Evolutionary conservation across 2,797 vertebrate species (phyloP), one percentile per base, ranked within the genome.

Genomic region (Otolemur crassicaudatus): DNA sequence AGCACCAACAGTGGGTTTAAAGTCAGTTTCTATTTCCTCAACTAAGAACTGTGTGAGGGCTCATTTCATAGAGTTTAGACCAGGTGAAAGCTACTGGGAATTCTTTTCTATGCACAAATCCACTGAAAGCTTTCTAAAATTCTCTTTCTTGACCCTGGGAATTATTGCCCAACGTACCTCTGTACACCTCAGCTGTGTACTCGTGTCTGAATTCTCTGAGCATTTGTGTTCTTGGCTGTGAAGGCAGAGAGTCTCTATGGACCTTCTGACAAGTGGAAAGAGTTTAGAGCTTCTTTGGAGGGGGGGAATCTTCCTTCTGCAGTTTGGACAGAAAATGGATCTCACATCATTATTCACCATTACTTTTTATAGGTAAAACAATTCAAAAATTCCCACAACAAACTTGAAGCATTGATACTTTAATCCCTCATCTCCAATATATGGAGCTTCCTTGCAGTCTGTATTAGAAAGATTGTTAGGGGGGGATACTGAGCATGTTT

Each of bases 321-420:
- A 67, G 20, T 92, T 61, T 82, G 69, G 69, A 87, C 25, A 90
- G 61, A 93, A 87, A 87, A 86, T 49, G n/a, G 25, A 70, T 63
- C 37, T 69, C 7, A 31, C 3, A 3, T 63, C 86, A 90, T 5
- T 70, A 25, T 83, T 27, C 8, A 90, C 27, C 43, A 76, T 56
- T 83, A 70, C 43, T 79, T 37, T 76, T 60, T 65, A 31, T 77
- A 65, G 70, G 11, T 65, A 58, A 37, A 34, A 77, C 19, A 84
- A 67, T 94, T 63, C 37, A 90, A 89, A 93, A 91, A 49, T 34
- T 14, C 61, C 40, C 16, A 72, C 22, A 25, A 79, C 27, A 82
- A n/a, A 34, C 61, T 90, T 49, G 79, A 27, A 93, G 34, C 67
- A 93, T 77, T 82, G 63, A 93, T 87, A 43, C 7, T 40, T 83